These are phyloP conservation scores for Lysiphlebus fabarum DNA, from an alignment of 1,140 invertebrate genomes.

Conservation along the genomic window DNA sequence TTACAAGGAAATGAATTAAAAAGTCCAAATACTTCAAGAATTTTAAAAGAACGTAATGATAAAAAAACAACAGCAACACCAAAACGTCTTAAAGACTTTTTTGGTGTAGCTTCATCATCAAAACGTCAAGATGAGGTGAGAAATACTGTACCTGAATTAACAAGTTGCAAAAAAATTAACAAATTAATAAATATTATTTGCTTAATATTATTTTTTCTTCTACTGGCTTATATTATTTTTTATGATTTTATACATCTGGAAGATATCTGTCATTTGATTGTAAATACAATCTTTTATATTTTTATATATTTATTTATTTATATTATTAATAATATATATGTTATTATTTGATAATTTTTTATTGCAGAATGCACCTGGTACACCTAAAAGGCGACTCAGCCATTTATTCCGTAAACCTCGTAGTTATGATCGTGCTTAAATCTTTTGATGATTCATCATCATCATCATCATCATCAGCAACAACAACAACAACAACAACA, in stretches of 20 bases:
- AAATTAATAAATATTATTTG: too few species aligned
- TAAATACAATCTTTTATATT: too few species aligned
- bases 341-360: conserved; percentile 10
- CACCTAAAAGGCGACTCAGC: conserved; percentile 40
- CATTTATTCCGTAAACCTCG: conserved; percentile 40
- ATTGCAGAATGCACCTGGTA: conserved; percentile 38
- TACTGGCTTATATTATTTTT: conserved; percentile 9
- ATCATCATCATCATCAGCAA: too few species aligned
- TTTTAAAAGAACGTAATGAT: conserved; percentile 27
- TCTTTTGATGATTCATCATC: not conserved
- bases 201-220: not conserved
- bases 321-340: not conserved
- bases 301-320: not conserved
- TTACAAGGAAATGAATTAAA: conserved; percentile 44
- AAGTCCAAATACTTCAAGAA: conserved; percentile 26
- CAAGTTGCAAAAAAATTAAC: not conserved
- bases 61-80: conserved; percentile 28
- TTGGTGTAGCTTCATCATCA: conserved; percentile 21
- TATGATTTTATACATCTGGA: not conserved
- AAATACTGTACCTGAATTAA: not conserved
- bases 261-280: too few species aligned
- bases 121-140: conserved; percentile 30
- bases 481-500: too few species aligned
- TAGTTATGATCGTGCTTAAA: not conserved
- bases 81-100: conserved; percentile 26